Percentiles rank a stretch among this genome's conserved stretches.
Conservation (phyloP, 2,797 vertebrate genomes). For the Tenualosa thibaudeaui region DNA sequence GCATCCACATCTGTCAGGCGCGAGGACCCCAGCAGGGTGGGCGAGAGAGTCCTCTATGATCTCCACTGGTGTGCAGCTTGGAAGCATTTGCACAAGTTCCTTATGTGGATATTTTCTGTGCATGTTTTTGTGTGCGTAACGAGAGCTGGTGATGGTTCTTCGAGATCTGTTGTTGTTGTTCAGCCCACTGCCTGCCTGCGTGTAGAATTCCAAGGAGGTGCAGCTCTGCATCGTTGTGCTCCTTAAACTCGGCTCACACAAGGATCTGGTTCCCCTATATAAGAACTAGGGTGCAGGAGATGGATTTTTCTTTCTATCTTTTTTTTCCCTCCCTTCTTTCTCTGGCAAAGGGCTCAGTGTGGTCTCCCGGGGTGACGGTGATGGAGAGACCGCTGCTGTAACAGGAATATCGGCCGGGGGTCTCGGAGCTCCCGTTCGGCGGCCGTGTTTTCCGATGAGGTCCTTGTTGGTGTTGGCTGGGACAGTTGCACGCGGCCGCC, state of each 20-base stretch:
- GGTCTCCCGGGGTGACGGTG: neutral
- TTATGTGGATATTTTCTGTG: neutral
- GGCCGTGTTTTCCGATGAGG: neutral
- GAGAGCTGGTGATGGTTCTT: neutral
- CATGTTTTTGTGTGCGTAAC: neutral
- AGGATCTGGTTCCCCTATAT: conserved; percentile 11
- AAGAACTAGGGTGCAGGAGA: neutral
- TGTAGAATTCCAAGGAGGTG: neutral
- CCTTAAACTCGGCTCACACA: neutral
- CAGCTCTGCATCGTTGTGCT: neutral
- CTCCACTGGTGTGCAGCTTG: neutral
- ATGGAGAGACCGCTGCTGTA: conserved; percentile 3
- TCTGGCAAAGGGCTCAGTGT: neutral
- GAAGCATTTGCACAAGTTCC: neutral
- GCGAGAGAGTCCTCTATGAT: neutral
- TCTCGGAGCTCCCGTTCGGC: neutral
- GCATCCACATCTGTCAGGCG: neutral
- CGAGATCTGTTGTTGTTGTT: neutral
- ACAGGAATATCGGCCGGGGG: neutral
- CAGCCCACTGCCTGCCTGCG: neutral
- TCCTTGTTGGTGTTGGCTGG: neutral
- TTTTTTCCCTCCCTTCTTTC: neutral
- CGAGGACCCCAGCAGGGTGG: neutral
- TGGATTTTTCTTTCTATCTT: neutral
- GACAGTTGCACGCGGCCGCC: neutral